phyloP scores from a whole-genome alignment of 2,113 vertebrate genomes.

The Toxotes jaculatrix region DNA sequence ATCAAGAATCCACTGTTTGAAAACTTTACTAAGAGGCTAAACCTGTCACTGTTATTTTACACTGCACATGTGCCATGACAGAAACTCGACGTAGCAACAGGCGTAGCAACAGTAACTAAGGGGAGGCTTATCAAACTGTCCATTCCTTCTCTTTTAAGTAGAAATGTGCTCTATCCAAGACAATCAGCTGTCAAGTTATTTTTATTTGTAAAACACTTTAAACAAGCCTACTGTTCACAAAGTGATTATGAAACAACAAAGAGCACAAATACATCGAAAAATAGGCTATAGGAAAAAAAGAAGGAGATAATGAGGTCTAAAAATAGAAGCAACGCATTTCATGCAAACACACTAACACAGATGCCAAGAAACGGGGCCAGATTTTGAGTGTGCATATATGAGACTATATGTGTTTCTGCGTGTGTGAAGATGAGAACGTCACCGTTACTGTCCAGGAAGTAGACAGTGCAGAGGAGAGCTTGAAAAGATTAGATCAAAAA shows the following conservation, averaged over 20 bases:
- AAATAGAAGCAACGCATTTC: conserved; percentile 58
- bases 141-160: neutral
- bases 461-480: neutral
- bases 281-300: conserved; percentile 5
- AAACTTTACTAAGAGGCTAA: neutral
- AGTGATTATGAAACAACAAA: conserved; percentile 26
- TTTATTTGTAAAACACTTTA: conserved; percentile 31
- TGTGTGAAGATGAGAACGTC: conserved; percentile 12
- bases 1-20: neutral
- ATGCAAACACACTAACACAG: conserved; percentile 44
- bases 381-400: neutral
- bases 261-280: neutral
- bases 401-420: neutral
- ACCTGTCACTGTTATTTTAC: neutral
- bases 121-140: neutral
- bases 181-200: conserved; percentile 40
- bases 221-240: conserved; percentile 21
- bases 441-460: conserved; percentile 17
- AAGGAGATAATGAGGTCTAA: conserved; percentile 46
- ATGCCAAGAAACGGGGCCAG: conserved; percentile 49
- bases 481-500: conserved; percentile 12
- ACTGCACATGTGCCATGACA: neutral
- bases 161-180: conserved; percentile 15
- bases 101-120: conserved; percentile 6
- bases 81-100: neutral